Evolutionary conservation across 2,113 vertebrate species (phyloP).

Genomic region (Romanogobio albipinnatus): DNA sequence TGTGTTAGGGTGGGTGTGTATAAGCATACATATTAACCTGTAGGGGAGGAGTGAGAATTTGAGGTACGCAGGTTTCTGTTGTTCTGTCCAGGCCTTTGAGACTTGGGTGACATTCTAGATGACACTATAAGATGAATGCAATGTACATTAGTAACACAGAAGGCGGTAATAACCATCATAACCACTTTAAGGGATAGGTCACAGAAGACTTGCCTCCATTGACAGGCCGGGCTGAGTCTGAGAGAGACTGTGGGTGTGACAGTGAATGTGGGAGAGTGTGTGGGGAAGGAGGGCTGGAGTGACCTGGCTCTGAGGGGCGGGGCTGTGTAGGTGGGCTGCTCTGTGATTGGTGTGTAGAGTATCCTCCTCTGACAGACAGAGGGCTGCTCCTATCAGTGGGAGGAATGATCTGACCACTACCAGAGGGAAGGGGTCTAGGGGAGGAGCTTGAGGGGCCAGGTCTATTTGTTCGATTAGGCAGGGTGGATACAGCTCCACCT

Average conservation of each 20-base stretch:
- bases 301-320: slow-evolving; percentile 50
- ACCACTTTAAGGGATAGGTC: neutral
- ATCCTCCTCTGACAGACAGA: slow-evolving; percentile 70
- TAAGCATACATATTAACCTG: slow-evolving; percentile 64
- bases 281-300: slow-evolving; percentile 62
- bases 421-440: slow-evolving; percentile 61
- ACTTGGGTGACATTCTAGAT: slow-evolving; percentile 87
- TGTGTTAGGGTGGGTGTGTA: neutral
- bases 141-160: neutral
- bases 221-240: slow-evolving; percentile 70
- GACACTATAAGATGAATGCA: slow-evolving; percentile 72
- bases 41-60: slow-evolving; percentile 76
- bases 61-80: slow-evolving; percentile 79
- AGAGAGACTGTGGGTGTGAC: slow-evolving; percentile 75
- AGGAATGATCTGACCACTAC: slow-evolving; percentile 61
- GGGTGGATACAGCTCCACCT: slow-evolving; percentile 68
- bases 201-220: slow-evolving; percentile 71
- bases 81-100: slow-evolving; percentile 82
- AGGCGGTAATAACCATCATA: neutral
- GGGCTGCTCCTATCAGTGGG: slow-evolving; percentile 76
- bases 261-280: slow-evolving; percentile 70
- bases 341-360: slow-evolving; percentile 80
- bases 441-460: slow-evolving; percentile 69
- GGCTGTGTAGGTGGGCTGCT: slow-evolving; percentile 71
- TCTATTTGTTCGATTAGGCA: slow-evolving; percentile 72